phyloP scores from a whole-genome alignment of 2,888 invertebrate species.

The Temnothorax ravouxi region DNA sequence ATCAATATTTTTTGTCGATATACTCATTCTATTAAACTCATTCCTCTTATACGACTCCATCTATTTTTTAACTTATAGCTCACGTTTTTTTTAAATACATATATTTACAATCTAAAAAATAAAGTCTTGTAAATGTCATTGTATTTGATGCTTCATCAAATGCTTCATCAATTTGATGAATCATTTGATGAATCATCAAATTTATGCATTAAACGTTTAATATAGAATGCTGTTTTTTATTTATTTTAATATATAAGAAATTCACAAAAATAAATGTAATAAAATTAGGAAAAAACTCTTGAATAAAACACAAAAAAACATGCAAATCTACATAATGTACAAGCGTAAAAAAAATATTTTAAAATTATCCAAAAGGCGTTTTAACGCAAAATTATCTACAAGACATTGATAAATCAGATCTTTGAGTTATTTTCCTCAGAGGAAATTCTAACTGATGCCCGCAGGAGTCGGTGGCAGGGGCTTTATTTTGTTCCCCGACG shows the following conservation, averaged over 20 bases:
- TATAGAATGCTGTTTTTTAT: not conserved
- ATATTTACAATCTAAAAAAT: not conserved
- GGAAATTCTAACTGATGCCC: not conserved
- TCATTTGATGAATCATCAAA: too few relatives aligned
- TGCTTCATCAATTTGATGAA: too few relatives aligned
- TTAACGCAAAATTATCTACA: too few relatives aligned
- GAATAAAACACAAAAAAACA: not conserved
- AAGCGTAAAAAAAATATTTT: not conserved
- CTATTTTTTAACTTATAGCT: not conserved
- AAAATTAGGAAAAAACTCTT: not conserved
- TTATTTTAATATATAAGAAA: not conserved
- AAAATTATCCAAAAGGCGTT: not conserved
- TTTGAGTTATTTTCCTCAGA: not conserved
- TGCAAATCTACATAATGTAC: not conserved
- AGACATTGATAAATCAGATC: not conserved
- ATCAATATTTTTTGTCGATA: conserved; percentile 39
- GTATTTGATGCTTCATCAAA: not conserved
- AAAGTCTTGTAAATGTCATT: not conserved
- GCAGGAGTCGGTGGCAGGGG: not conserved
- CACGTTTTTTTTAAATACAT: not conserved
- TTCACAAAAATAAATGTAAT: conserved; percentile 4
- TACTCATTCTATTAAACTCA: not conserved
- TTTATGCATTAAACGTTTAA: conserved; percentile 3
- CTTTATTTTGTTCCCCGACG: not conserved
- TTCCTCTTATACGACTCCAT: not conserved